Conservation (phyloP, 2,888 invertebrate species). For the Drosophila paramelanica region DNA sequence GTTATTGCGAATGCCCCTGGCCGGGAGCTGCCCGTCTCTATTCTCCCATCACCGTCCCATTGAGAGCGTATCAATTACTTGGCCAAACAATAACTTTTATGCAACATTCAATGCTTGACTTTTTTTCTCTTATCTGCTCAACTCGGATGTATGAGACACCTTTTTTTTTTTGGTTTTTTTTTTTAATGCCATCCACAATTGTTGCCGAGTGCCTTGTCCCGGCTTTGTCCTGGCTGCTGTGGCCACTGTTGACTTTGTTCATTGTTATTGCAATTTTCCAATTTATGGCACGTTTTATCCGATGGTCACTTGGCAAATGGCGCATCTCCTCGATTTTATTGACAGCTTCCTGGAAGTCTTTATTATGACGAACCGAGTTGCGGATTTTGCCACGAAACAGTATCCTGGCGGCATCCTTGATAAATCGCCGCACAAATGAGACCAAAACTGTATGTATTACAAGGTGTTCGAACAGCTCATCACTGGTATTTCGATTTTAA, state of each 20-base stretch:
- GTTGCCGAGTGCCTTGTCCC: constrained; percentile 36
- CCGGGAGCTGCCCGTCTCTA: constrained; percentile 26
- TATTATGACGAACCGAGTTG: constrained; percentile 34
- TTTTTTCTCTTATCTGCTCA: constrained; percentile 22
- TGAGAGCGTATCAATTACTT: constrained; percentile 78
- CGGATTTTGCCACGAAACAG: constrained; percentile 5
- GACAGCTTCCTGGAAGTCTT: constrained; percentile 71
- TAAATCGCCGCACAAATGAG: constrained; percentile 3
- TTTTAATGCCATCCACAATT: constrained; percentile 31
- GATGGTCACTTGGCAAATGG: constrained; percentile 25
- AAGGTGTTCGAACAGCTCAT: too few relatives aligned
- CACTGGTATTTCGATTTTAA: too few relatives aligned
- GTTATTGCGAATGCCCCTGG: constrained; percentile 53
- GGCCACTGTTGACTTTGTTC: constrained; percentile 55
- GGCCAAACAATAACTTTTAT: constrained; percentile 72
- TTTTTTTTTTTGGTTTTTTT: constrained; percentile 1
- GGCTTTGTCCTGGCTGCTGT: constrained; percentile 29
- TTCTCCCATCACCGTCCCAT: constrained; percentile 34
- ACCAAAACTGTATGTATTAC: not conserved
- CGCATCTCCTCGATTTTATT: constrained; percentile 28
- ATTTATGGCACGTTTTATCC: constrained; percentile 64
- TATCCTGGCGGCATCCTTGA: constrained; percentile 12
- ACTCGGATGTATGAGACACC: constrained; percentile 21
- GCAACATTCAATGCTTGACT: constrained; percentile 55
- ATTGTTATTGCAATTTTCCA: constrained; percentile 55